Percentiles rank a stretch among this genome's conserved stretches.
Evolutionary conservation across 2,888 invertebrate genomes (phyloP).

Genomic region (Tiphia femorata): DNA sequence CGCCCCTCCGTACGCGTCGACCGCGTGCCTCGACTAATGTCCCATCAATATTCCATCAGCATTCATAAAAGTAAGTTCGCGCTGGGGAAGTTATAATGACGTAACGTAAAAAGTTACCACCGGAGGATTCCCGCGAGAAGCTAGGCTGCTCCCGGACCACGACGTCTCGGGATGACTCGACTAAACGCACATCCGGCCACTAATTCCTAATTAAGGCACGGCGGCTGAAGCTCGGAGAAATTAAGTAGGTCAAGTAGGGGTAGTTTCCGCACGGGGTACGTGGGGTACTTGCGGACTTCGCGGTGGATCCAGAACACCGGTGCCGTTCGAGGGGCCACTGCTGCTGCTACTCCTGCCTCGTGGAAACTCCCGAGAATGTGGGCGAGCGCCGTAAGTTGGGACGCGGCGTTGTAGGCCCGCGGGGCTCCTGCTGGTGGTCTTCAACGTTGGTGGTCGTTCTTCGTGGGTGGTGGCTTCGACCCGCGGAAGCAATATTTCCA

Average conservation of each 20-base stretch:
- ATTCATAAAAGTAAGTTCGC: neutral
- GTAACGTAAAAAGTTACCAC: neutral
- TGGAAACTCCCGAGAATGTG: too few species aligned
- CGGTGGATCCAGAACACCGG: slow-evolving; percentile 40
- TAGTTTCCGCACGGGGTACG: slow-evolving; percentile 20
- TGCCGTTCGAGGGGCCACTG: too few species aligned
- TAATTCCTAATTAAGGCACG: slow-evolving; percentile 42
- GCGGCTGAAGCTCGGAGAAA: too few species aligned
- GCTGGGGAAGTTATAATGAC: neutral
- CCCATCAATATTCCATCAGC: neutral
- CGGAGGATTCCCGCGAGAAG: neutral
- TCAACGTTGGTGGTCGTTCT: slow-evolving; percentile 1
- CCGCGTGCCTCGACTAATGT: neutral
- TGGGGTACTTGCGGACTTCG: slow-evolving; percentile 12
- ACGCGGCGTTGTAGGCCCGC: slow-evolving; percentile 39
- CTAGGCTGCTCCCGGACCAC: neutral
- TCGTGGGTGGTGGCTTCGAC: slow-evolving; percentile 35
- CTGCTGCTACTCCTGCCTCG: too few species aligned
- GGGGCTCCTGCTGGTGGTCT: slow-evolving; percentile 37
- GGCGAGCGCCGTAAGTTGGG: too few species aligned
- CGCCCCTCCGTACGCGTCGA: too few species aligned
- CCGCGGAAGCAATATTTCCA: slow-evolving; percentile 57
- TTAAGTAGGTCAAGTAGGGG: slow-evolving; percentile 18
- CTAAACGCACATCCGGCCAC: slow-evolving; percentile 4
- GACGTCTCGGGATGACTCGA: neutral